A percentile compares a stretch with the other conserved stretches of the same genome.
Conservation (phyloP, 2,113 vertebrate species). For the Notothenia coriiceps region DNA sequence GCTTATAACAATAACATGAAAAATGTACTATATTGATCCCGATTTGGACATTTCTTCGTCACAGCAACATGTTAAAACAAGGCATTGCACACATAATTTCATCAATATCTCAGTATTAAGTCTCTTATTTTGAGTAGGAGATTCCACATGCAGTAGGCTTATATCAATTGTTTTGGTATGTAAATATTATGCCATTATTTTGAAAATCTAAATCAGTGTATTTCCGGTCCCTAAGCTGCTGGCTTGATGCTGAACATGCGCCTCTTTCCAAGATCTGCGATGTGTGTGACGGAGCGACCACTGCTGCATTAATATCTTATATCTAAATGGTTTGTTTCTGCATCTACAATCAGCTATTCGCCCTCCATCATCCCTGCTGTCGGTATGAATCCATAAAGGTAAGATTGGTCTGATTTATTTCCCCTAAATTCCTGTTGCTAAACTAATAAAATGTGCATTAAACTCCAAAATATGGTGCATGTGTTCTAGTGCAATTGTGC, state of each 20-base stretch:
- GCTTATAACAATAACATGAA: not conserved
- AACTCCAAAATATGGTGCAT: not conserved
- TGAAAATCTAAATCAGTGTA: conserved; percentile 6
- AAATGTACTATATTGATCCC: too few species aligned
- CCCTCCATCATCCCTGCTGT: not conserved
- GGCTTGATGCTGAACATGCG: conserved; percentile 16
- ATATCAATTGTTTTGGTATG: not conserved
- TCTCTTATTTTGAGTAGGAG: not conserved
- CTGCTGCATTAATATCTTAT: not conserved
- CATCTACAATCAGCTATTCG: not conserved
- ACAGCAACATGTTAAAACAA: too few species aligned
- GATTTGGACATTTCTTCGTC: too few species aligned
- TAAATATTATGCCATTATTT: conserved; percentile 16
- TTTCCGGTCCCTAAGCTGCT: conserved; percentile 8
- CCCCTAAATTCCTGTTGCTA: conserved; percentile 23
- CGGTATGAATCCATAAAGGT: conserved; percentile 33
- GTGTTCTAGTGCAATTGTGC: not conserved
- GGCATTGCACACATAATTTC: too few species aligned
- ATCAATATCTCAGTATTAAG: not conserved
- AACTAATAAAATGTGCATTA: not conserved
- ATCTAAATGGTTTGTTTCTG: not conserved
- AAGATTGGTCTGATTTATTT: conserved; percentile 3
- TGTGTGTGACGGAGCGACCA: too few species aligned
- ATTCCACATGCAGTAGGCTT: too few species aligned
- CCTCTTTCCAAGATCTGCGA: not conserved